Conservation (phyloP, 2,888 invertebrate species). For the Callinectes sapidus region DNA sequence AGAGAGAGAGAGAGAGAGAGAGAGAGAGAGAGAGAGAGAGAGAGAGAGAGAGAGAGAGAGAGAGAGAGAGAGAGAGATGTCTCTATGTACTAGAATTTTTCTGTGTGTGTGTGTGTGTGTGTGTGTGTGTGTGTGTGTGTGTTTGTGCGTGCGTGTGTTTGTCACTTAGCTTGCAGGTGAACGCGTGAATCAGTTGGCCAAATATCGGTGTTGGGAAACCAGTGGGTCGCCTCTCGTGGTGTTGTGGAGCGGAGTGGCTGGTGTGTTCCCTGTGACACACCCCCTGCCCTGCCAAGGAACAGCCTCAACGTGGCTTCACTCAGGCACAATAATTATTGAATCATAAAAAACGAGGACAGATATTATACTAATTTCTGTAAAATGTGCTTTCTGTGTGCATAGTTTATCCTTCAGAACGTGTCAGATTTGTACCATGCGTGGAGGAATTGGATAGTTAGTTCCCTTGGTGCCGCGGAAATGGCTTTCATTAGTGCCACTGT, state of each 20-base stretch:
- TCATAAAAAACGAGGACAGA: not conserved
- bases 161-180: not conserved
- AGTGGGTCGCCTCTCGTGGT: not conserved
- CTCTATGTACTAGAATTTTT: not conserved
- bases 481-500: slow-evolving; percentile 16
- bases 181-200: slow-evolving; percentile 7
- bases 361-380: not conserved
- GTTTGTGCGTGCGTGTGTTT: slow-evolving; percentile 13
- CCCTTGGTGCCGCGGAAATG: not conserved
- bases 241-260: not conserved
- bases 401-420: not conserved
- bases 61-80: not conserved
- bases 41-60: no score
- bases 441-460: not conserved
- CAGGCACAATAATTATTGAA: not conserved
- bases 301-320: not conserved
- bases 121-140: slow-evolving; percentile 25
- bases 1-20: not conserved
- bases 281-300: not conserved
- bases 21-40: slow-evolving; percentile 11
- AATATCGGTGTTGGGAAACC: slow-evolving; percentile 3
- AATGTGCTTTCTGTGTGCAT: not conserved
- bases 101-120: not conserved
- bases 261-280: not conserved
- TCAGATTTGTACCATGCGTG: not conserved